Evolutionary conservation across 1,140 invertebrate species (phyloP).

Genomic region (Odontomachus brunneus): DNA sequence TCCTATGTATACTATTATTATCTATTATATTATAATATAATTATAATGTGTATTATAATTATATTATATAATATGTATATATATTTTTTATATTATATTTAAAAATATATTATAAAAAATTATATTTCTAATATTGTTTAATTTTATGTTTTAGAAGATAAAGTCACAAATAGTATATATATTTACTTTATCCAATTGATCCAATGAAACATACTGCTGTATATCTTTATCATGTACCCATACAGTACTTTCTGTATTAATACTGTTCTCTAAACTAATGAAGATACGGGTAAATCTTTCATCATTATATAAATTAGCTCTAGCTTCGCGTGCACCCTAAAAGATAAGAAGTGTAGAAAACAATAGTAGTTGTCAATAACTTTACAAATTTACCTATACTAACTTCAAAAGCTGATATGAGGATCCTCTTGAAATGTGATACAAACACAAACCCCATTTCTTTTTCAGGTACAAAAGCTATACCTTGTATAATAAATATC

Average conservation of each 20-base stretch:
- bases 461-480: constrained; percentile 93
- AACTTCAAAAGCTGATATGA: constrained; percentile 92
- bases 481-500: constrained; percentile 93
- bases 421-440: constrained; percentile 90
- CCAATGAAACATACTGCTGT: constrained; percentile 91
- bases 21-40: too few relatives aligned
- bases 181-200: constrained; percentile 86
- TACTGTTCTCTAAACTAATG: constrained; percentile 19
- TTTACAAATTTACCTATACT: constrained; percentile 75
- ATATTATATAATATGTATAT: too few relatives aligned
- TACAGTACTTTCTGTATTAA: constrained; percentile 86
- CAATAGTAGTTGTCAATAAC: not conserved
- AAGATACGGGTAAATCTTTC: constrained; percentile 87
- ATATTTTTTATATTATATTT: too few relatives aligned
- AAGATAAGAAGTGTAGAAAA: constrained; percentile 44
- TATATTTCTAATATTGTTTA: too few relatives aligned
- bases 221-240: constrained; percentile 85
- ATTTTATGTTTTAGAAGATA: too few relatives aligned
- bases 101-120: too few relatives aligned
- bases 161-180: not conserved
- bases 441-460: constrained; percentile 94
- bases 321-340: constrained; percentile 71
- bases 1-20: too few relatives aligned
- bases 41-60: too few relatives aligned
- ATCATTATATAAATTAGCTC: constrained; percentile 85